A percentile compares a stretch with the other conserved stretches of the same genome.
phyloP scores from a whole-genome alignment of 2,797 vertebrate species.

The Gallinago solitaria region DNA sequence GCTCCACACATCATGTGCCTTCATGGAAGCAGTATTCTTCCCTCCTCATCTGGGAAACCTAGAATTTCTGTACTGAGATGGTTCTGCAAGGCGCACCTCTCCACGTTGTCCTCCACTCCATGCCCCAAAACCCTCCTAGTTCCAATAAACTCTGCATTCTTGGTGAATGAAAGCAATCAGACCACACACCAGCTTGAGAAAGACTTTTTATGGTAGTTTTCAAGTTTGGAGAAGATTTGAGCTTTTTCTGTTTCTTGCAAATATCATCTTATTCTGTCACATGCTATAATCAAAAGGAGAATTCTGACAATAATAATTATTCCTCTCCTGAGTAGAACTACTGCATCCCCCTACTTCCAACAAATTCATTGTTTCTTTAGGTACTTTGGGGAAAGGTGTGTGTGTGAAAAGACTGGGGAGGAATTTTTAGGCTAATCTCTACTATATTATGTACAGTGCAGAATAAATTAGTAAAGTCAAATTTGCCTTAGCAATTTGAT shows the following conservation, averaged over 20 bases:
- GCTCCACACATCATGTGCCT: background rate
- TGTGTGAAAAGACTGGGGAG: background rate
- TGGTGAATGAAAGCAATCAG: background rate
- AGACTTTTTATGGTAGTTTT: background rate
- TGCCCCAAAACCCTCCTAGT: accelerated
- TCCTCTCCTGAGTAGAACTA: background rate
- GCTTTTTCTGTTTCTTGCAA: background rate
- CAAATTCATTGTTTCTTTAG: background rate
- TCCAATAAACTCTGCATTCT: background rate
- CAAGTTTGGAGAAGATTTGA: background rate
- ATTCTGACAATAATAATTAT: background rate
- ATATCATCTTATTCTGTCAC: background rate
- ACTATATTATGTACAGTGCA: background rate
- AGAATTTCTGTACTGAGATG: background rate
- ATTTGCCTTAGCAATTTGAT: background rate
- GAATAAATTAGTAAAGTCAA: background rate
- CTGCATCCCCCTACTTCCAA: background rate
- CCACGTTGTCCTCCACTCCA: background rate
- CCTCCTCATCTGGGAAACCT: background rate
- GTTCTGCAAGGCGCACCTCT: background rate
- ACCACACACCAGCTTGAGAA: background rate
- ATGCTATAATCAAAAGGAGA: background rate
- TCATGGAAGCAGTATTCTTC: background rate
- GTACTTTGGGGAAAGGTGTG: background rate
- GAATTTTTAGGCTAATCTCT: background rate